Conservation (phyloP, 1,140 invertebrate genomes). For the Zaprionus ghesquierei region DNA sequence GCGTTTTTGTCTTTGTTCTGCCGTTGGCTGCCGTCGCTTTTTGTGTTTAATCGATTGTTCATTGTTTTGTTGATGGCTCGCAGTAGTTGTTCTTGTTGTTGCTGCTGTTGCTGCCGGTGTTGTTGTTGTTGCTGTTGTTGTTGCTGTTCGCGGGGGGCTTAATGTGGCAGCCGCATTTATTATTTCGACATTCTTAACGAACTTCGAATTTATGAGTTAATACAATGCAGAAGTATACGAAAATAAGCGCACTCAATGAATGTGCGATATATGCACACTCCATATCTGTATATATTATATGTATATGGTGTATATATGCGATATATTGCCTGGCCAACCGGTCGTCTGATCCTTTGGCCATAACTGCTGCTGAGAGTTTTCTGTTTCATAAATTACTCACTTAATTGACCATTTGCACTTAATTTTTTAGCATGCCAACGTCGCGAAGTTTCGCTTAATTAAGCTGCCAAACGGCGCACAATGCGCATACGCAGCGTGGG, state of each 20-base stretch:
- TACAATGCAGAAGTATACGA: slow-evolving; percentile 52
- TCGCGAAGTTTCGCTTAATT: slow-evolving; percentile 49
- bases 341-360: slow-evolving; percentile 43
- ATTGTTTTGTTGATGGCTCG: slow-evolving; percentile 57
- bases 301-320: neutral
- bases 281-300: slow-evolving; percentile 28
- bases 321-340: slow-evolving; percentile 48
- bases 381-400: slow-evolving; percentile 68
- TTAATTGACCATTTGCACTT: slow-evolving; percentile 80
- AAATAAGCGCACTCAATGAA: slow-evolving; percentile 29
- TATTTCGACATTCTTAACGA: slow-evolving; percentile 81
- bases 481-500: slow-evolving; percentile 70
- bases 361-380: slow-evolving; percentile 56
- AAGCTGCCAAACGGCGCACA: slow-evolving; percentile 49
- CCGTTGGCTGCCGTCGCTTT: slow-evolving; percentile 48
- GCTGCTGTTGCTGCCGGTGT: neutral
- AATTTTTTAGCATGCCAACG: slow-evolving; percentile 57
- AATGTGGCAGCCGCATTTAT: slow-evolving; percentile 77
- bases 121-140: slow-evolving; percentile 15
- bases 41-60: slow-evolving; percentile 64
- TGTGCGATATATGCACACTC: neutral
- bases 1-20: slow-evolving; percentile 53
- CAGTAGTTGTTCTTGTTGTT: slow-evolving; percentile 29
- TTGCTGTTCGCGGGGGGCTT: slow-evolving; percentile 41
- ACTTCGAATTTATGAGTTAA: slow-evolving; percentile 80